Evolutionary conservation across 2,888 invertebrate species (phyloP).

Genomic region (Pseudolycoriella hygida): DNA sequence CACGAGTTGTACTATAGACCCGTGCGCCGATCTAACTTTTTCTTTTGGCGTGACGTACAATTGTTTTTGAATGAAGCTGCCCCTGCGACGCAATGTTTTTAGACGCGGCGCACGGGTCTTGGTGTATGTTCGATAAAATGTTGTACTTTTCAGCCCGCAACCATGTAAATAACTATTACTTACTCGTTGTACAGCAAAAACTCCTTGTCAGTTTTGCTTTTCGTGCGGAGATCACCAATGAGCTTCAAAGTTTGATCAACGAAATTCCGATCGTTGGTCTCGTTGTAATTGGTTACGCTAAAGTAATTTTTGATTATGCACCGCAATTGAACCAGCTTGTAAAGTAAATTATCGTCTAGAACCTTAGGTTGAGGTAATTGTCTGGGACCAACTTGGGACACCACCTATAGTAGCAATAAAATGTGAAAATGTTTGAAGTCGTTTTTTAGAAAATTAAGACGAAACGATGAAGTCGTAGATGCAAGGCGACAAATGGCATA

Average conservation of each 20-base stretch:
- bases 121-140: too few relatives aligned
- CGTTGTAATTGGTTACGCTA: slow-evolving; percentile 15
- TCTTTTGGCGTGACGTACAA: too few relatives aligned
- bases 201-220: slow-evolving; percentile 24
- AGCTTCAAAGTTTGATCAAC: slow-evolving; percentile 17
- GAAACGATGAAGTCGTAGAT: slow-evolving; percentile 19
- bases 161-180: slow-evolving; percentile 12
- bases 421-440: slow-evolving; percentile 1
- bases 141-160: too few relatives aligned
- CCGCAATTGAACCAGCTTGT: slow-evolving; percentile 6
- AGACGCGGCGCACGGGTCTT: too few relatives aligned
- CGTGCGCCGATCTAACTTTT: too few relatives aligned
- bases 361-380: slow-evolving; percentile 1
- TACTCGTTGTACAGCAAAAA: slow-evolving; percentile 31
- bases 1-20: too few relatives aligned
- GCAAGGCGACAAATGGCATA: too few relatives aligned
- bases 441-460: not conserved
- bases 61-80: too few relatives aligned
- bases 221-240: slow-evolving; percentile 24
- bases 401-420: slow-evolving; percentile 13
- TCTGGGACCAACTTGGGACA: slow-evolving; percentile 18
- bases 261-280: slow-evolving; percentile 20
- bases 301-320: slow-evolving; percentile 23
- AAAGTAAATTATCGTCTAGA: not conserved
- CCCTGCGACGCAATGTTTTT: too few relatives aligned